Evolutionary conservation across 2,113 vertebrate species (phyloP).

Genomic region (Coptodon rendalli): DNA sequence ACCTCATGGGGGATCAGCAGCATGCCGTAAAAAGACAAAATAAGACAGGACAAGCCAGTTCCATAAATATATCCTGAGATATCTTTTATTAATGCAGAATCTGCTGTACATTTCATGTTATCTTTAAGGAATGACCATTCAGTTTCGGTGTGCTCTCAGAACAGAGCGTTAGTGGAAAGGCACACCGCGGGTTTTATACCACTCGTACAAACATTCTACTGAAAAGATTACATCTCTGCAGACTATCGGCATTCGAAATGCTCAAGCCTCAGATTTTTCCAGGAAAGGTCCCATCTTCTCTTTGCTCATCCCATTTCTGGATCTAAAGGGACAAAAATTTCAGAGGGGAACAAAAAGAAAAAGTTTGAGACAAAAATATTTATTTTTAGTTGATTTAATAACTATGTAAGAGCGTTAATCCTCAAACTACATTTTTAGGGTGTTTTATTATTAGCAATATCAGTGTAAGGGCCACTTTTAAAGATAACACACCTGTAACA

Average conservation of each 20-base stretch:
- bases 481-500: neutral
- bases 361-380: neutral
- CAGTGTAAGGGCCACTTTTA: neutral
- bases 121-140: slow-evolving; percentile 53
- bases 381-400: neutral
- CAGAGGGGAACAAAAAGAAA: neutral
- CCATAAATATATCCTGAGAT: slow-evolving; percentile 55
- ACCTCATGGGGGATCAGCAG: neutral
- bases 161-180: slow-evolving; percentile 4
- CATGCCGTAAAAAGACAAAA: neutral
- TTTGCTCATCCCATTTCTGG: slow-evolving; percentile 76
- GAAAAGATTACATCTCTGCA: neutral
- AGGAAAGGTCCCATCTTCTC: slow-evolving; percentile 75
- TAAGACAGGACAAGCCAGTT: neutral
- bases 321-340: slow-evolving; percentile 31
- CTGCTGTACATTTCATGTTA: slow-evolving; percentile 24
- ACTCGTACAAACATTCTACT: slow-evolving; percentile 21
- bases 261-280: slow-evolving; percentile 76
- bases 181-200: neutral
- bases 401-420: neutral
- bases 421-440: neutral
- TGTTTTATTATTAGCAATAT: neutral
- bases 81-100: slow-evolving; percentile 58
- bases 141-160: neutral
- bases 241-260: neutral